Evolutionary conservation across 2,888 invertebrate genomes (phyloP), one percentile per base, ranked within the genome.

Genomic region (Mythimna impura): DNA sequence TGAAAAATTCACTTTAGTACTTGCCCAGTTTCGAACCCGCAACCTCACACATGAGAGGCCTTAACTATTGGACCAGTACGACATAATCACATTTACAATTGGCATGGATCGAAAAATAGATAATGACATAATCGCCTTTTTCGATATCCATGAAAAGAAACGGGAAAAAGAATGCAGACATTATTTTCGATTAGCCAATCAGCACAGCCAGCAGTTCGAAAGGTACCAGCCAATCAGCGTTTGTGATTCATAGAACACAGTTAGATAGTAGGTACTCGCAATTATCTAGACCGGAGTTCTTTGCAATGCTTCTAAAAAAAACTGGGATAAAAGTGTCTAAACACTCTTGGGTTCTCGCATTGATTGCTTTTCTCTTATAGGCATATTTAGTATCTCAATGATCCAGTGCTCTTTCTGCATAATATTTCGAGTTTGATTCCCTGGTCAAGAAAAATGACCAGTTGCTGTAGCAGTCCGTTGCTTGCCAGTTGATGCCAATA

Each of bases 171-270:
- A 69, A 70, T 50, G 61, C 17, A 34, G 50, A 34, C n/a, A 62
- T 57, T 66, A 52, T 25, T 50, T 78, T 43, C 43, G 50, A 61
- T 72, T 52, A 73, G 25, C 55, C 61, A 76, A 79, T 73, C 79
- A 54, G 61, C 10, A 25, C 34, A 50, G 25, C 47, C n/a, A n/a
- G 63, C 30, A 25, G 22, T 55, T 50, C 50, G 17, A 64, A 64
- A 60, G 40, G 30, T 63, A 71, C 20, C 71, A 50, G 58, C 71
- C 63, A 78, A 76, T 75, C 78, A 75, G 71, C 55, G 40, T 43
- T 62, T 17, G 10, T 50, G 4, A 70, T 75, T 58, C 57, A 22
- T 12, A 10, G 62, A 77, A 75, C 71, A 52, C 25, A 60, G 60
- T 14, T 54, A 47, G 58, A 50, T 64, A 36, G 43, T 64, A 36